Evolutionary conservation across 2,888 invertebrate genomes (phyloP).

Genomic region (Thecocarcelia acutangulata): DNA sequence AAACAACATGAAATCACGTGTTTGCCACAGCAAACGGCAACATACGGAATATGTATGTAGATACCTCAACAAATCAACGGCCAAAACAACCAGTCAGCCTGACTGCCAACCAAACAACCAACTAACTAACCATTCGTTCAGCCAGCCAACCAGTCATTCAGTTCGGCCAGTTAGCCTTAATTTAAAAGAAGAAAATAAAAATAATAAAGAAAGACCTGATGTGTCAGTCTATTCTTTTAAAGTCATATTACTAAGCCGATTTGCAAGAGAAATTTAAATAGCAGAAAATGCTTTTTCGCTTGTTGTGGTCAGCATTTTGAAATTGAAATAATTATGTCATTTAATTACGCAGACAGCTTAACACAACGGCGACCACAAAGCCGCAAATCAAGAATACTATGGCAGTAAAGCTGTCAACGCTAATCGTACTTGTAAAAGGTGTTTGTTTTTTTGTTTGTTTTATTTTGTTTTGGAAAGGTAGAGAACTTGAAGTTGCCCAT

Average conservation of each 20-base stretch:
- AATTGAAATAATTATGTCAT: constrained; percentile 81
- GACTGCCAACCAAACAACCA: background rate
- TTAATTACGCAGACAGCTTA: constrained; percentile 79
- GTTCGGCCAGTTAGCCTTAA: background rate
- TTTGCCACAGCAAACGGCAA: constrained; percentile 53
- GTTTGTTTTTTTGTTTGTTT: too few species aligned
- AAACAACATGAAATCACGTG: constrained; percentile 69
- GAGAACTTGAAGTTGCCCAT: too few species aligned
- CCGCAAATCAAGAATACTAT: constrained; percentile 46
- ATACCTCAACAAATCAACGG: constrained; percentile 49
- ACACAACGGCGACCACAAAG: constrained; percentile 55
- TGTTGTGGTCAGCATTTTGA: constrained; percentile 63
- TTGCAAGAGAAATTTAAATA: constrained; percentile 40
- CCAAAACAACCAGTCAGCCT: background rate
- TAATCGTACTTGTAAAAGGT: constrained; percentile 31
- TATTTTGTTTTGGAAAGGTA: too few species aligned
- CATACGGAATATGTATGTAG: too few species aligned
- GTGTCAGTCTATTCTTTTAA: constrained; percentile 30
- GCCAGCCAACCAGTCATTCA: background rate
- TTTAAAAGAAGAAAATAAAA: background rate
- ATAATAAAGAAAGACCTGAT: constrained; percentile 4
- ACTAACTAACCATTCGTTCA: background rate
- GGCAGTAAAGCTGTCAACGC: constrained; percentile 65
- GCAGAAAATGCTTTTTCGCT: constrained; percentile 27
- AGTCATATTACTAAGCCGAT: constrained; percentile 28